Evolutionary conservation across 35 echinoderm and acorn worm species (phyloP), one percentile per base, ranked within the genome.

Genomic region (Apostichopus californicus): DNA sequence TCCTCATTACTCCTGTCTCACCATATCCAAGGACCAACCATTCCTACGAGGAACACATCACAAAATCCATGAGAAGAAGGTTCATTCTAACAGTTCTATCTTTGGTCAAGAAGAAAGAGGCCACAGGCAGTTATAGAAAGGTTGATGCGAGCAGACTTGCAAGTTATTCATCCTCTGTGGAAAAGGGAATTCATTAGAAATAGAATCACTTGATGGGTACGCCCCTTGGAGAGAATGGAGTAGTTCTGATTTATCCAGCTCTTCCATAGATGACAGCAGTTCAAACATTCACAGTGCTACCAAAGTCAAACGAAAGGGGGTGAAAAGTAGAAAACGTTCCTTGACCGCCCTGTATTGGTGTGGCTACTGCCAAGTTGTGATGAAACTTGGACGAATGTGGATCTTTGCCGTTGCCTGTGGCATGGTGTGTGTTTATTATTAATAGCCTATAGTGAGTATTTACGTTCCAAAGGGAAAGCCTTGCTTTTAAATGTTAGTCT

Each of bases 371-470:
- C n/a, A 73, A 26, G 63, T 89, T 17, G 68, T 89, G 15, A 20
- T 89, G 17, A 89, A 54, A 55, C 71, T 89, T 24, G 61, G 86
- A 14, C 86, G 86, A 1, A 89, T 72, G 86, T 89, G 86, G 86
- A 89, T 89, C 57, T 89, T 89, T 54, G 58, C 86, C 86, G 18
- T 89, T 72, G 86, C 86, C 12, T 72, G 61, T 52, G 86, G 86
- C 86, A n/a, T 89, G 86, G 86, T 89, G 61, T 89, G 86, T 89
- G 57, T 89, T 28, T 26, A 28, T 89, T n/a, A 24, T 89, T 5
- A 89, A 89, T 52, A 28, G 26, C 26, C 26, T 28, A 89, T 89
- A 68, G 86, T 89, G n/a, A 89, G 86, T 89, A 89, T 72, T 5
- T 17, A 22, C 6, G 22, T 80, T 54, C 21, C 78, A 13, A 24